A percentile compares a stretch with the other conserved stretches of the same genome.
Evolutionary conservation across 2,113 vertebrate genomes (phyloP).

Genomic region (Eira barbara): DNA sequence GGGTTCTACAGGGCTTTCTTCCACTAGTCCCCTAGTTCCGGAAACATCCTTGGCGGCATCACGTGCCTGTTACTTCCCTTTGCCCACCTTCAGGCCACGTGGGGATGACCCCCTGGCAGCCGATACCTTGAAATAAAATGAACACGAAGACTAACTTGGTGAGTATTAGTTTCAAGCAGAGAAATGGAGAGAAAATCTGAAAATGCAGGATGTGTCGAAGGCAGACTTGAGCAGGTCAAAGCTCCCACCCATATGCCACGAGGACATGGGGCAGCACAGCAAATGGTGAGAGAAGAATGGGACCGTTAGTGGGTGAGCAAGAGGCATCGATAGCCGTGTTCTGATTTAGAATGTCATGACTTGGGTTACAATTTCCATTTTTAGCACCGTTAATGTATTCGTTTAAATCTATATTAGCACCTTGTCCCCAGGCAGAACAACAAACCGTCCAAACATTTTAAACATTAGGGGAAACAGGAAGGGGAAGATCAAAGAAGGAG

Average conservation of each 20-base stretch:
- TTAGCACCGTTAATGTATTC: constrained; percentile 94
- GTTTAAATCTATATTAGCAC: constrained; percentile 93
- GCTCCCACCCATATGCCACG: background rate
- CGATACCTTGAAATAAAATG: constrained; percentile 36
- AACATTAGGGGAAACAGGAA: constrained; percentile 78
- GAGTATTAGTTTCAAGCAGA: constrained; percentile 56
- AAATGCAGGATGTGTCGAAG: background rate
- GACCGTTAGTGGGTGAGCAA: constrained; percentile 47
- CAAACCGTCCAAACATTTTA: constrained; percentile 80
- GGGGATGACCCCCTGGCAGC: constrained; percentile 33
- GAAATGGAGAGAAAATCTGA: background rate
- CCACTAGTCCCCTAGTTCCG: constrained; percentile 22
- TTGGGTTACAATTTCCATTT: constrained; percentile 72
- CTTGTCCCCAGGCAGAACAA: constrained; percentile 85
- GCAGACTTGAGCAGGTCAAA: background rate
- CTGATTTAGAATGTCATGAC: constrained; percentile 77
- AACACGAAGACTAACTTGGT: constrained; percentile 18
- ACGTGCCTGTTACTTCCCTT: constrained; percentile 64
- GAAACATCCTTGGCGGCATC: constrained; percentile 47
- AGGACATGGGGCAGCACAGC: fast-evolving
- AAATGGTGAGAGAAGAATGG: background rate
- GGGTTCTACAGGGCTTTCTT: background rate
- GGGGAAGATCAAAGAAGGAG: constrained; percentile 67
- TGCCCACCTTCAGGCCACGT: background rate
- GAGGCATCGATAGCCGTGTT: constrained; percentile 84